phyloP scores from a whole-genome alignment of 2,888 invertebrate species.

The Plebejus anna region DNA sequence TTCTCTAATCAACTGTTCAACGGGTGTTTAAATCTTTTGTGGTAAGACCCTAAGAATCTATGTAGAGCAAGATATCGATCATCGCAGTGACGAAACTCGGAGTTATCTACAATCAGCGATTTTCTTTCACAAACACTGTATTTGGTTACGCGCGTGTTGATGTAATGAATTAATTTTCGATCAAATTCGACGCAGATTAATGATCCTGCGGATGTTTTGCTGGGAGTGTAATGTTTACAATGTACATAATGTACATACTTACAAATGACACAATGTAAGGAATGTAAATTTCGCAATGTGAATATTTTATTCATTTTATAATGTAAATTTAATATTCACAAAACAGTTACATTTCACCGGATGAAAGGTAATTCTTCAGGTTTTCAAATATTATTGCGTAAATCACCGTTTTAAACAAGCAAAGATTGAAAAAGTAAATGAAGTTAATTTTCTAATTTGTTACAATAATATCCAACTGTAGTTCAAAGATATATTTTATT shows the following conservation, averaged over 20 bases:
- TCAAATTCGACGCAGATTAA: constrained; percentile 14
- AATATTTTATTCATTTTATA: neutral
- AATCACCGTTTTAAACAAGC: too few relatives aligned
- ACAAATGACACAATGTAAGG: neutral
- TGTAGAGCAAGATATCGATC: neutral
- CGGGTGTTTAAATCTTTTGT: too few relatives aligned
- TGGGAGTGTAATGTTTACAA: neutral
- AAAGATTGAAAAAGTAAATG: too few relatives aligned
- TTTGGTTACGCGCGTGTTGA: neutral
- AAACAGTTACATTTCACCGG: too few relatives aligned
- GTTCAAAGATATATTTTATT: too few relatives aligned
- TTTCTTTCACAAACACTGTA: neutral
- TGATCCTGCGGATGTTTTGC: neutral
- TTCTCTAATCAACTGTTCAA: too few relatives aligned
- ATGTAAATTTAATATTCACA: too few relatives aligned
- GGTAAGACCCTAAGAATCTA: neutral
- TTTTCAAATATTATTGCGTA: too few relatives aligned
- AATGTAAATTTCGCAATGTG: neutral
- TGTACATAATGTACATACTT: neutral
- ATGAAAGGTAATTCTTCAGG: too few relatives aligned
- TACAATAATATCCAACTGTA: too few relatives aligned
- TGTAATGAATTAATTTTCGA: constrained; percentile 12
- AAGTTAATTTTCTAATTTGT: too few relatives aligned
- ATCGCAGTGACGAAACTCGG: neutral
- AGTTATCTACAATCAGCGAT: neutral